Conservation (phyloP, 1,140 invertebrate genomes). For the Drosophila ambigua region DNA sequence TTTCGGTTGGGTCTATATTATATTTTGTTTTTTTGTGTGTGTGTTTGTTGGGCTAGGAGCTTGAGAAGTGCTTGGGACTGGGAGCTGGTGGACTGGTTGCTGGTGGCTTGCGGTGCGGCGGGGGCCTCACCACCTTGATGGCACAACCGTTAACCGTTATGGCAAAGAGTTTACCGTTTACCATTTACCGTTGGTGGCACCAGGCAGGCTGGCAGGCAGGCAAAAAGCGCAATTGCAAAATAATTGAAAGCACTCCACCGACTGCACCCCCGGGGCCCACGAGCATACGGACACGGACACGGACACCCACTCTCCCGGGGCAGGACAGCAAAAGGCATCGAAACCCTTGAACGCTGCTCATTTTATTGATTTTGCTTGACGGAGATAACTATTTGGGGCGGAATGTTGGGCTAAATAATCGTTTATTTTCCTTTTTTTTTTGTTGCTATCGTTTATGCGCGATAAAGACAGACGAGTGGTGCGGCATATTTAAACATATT, state of each 20-base stretch:
- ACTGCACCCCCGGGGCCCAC: neutral
- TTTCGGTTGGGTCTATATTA: constrained; percentile 38
- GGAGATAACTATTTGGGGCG: constrained; percentile 7
- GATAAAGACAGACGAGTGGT: neutral
- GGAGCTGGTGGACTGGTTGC: too few relatives aligned
- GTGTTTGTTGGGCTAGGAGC: constrained; percentile 38
- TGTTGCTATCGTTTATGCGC: constrained; percentile 12
- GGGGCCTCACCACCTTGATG: too few relatives aligned
- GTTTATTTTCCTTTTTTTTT: neutral
- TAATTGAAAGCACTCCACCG: constrained; percentile 56
- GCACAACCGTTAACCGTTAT: constrained; percentile 47
- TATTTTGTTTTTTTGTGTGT: constrained; percentile 40
- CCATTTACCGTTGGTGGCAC: constrained; percentile 19
- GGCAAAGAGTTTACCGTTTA: constrained; percentile 46
- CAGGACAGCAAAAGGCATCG: constrained; percentile 9
- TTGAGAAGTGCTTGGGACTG: constrained; percentile 9
- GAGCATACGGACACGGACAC: neutral
- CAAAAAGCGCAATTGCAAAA: constrained; percentile 57
- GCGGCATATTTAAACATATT: too few relatives aligned
- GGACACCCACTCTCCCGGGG: constrained; percentile 11
- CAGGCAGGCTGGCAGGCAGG: constrained; percentile 16
- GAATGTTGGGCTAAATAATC: neutral
- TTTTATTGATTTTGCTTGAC: constrained; percentile 46
- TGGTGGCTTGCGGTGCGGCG: neutral
- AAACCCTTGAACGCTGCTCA: constrained; percentile 23